These are phyloP conservation scores for Phalera bucephala DNA, from an alignment of 2,888 invertebrate species.

Conservation along the genomic window DNA sequence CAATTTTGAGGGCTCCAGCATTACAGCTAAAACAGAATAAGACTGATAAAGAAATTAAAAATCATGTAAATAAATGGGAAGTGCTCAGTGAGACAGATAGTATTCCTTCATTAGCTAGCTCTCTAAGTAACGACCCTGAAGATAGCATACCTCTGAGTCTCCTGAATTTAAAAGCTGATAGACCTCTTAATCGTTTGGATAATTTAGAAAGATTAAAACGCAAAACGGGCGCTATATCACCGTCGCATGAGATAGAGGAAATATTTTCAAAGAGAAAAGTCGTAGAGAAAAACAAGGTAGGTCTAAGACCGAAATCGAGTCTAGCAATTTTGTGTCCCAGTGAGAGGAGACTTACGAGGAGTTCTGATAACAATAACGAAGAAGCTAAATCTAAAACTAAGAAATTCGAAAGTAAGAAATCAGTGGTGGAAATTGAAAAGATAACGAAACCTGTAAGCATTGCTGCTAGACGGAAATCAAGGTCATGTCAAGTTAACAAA, in stretches of 20 bases:
- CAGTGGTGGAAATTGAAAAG: constrained; percentile 43
- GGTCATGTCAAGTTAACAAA: constrained; percentile 64
- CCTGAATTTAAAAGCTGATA: constrained; percentile 66
- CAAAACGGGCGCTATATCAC: constrained; percentile 82
- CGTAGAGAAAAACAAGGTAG: constrained; percentile 62
- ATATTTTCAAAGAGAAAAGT: constrained; percentile 72
- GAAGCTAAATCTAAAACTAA: constrained; percentile 57
- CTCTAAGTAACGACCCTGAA: constrained; percentile 80
- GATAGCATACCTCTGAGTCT: constrained; percentile 82
- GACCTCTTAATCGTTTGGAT: constrained; percentile 55
- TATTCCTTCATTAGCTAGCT: constrained; percentile 76
- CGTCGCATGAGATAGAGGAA: constrained; percentile 83
- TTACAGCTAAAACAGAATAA: constrained; percentile 69
- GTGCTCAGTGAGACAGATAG: constrained; percentile 84
- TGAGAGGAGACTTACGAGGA: constrained; percentile 67
- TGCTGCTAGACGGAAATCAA: constrained; percentile 66
- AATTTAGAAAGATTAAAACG: constrained; percentile 76
- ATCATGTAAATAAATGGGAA: constrained; percentile 81
- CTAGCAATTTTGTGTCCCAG: constrained; percentile 69
- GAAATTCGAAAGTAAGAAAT: constrained; percentile 52
- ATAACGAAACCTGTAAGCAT: constrained; percentile 51
- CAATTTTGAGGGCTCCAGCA: constrained; percentile 71
- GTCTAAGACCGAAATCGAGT: constrained; percentile 71
- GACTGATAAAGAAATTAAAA: constrained; percentile 67
- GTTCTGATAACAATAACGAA: constrained; percentile 61